Evolutionary conservation across 2,888 invertebrate species (phyloP).

Genomic region (Caenorhabditis angaria): DNA sequence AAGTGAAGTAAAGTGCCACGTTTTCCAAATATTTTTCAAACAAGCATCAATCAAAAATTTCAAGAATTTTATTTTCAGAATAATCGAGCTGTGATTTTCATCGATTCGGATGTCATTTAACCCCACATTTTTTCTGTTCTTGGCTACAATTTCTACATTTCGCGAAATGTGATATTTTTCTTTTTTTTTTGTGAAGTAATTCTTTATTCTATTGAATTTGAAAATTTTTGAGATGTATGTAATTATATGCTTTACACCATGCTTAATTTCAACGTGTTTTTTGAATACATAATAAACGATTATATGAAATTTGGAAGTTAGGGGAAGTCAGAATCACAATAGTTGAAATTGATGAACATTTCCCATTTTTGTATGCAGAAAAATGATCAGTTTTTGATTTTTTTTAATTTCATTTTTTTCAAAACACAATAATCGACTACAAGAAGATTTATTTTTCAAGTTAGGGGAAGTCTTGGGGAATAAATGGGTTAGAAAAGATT

Average conservation of each 20-base stretch:
- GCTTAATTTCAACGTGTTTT: neutral
- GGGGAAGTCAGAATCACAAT: no score
- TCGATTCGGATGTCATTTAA: slow-evolving; percentile 22
- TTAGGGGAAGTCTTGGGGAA: no score
- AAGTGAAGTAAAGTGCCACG: slow-evolving; percentile 8
- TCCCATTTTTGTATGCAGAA: no score
- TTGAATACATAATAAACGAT: neutral
- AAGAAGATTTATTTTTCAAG: no score
- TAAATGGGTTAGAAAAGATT: no score
- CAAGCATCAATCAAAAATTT: neutral
- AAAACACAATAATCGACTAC: no score
- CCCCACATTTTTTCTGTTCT: neutral
- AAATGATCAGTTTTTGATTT: no score
- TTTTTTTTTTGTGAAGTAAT: neutral
- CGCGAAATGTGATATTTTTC: neutral
- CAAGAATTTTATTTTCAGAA: slow-evolving; percentile 13
- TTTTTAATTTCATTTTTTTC: neutral
- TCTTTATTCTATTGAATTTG: neutral
- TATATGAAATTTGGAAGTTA: no score
- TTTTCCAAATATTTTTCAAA: neutral
- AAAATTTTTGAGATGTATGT: no score
- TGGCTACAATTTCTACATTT: slow-evolving; percentile 2
- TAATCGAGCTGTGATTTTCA: slow-evolving; percentile 17
- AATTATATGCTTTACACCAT: neutral
- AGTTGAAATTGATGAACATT: no score